phyloP scores from a whole-genome alignment of 2,888 invertebrate genomes.

The Erpobdella octoculata region DNA sequence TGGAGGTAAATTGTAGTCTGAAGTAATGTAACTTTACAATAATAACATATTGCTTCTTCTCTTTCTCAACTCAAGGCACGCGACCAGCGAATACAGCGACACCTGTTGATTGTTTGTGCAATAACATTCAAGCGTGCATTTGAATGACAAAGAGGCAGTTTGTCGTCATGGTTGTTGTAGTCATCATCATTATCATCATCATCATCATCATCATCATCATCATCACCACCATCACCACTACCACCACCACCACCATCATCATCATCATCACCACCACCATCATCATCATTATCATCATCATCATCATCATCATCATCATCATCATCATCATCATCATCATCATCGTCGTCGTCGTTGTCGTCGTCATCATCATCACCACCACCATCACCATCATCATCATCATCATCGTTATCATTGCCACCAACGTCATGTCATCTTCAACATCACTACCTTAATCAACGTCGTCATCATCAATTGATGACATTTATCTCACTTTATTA shows the following conservation, averaged over 20 bases:
- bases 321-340: neutral
- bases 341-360: neutral
- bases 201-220: conserved; percentile 18
- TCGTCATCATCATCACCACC: no score
- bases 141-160: no score
- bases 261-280: conserved; percentile 5
- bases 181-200: conserved; percentile 21
- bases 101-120: neutral
- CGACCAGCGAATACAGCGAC: neutral
- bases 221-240: conserved; percentile 19
- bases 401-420: no score
- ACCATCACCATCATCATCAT: no score
- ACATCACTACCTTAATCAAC: no score
- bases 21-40: neutral
- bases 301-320: conserved; percentile 1
- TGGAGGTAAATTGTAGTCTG: neutral
- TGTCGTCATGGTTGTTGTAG: no score
- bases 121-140: no score
- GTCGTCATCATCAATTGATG: no score
- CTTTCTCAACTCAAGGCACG: neutral
- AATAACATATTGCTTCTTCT: neutral
- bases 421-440: no score
- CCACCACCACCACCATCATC: conserved; percentile 10
- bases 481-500: no score
- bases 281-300: neutral